Base-by-base conservation (phyloP, 2,797 vertebrate species). In the Cyclopterus lumpus region DNA sequence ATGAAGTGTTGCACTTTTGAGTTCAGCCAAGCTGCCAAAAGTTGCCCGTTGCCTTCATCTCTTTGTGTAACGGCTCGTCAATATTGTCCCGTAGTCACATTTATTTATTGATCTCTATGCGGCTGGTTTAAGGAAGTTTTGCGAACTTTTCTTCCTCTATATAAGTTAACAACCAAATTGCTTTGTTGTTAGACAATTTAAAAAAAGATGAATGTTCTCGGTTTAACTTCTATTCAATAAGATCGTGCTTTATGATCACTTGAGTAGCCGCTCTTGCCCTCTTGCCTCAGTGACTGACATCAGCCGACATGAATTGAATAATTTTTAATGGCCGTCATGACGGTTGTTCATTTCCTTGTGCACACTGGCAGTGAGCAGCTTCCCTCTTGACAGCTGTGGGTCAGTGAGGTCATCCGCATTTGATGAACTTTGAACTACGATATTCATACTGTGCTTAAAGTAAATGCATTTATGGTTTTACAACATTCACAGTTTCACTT, bases 391-490 rank as follows among this genome's bases (percentile, higher is more conserved):
- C 61, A 63, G 62, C 59, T 68, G 20, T 22, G 22, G 4, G 51
- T 46, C 30, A 48, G 36, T 53, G 28, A 22, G 18, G 16, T 76
- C 55, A 73, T 6, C 18, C 16, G 34, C n/a, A 59, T 61, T 53
- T 51, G 26, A 59, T 66, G 49, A 80, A 59, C 72, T 83, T 88
- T 80, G 68, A 83, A 64, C 67, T 73, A 32, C 54, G 58, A 64
- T 61, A 44, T 80, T 74, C 57, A 53, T 70, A 49, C 38, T 40
- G 38, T 71, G 3, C 40, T 67, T 55, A 10, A 32, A 61, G 26
- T 62, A 30, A 77, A 53, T 55, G 10, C n/a, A 55, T 64, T 80
- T 71, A 77, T 80, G 32, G 22, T 64, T 79, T 80, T 81, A 75
- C 15, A 36, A 26, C 34, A 44, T 63, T 60, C 26, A 7, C 3